A percentile compares a stretch with the other conserved stretches of the same genome.
phyloP scores from a whole-genome alignment of 2,888 invertebrate species.

The Brachyptera risi region DNA sequence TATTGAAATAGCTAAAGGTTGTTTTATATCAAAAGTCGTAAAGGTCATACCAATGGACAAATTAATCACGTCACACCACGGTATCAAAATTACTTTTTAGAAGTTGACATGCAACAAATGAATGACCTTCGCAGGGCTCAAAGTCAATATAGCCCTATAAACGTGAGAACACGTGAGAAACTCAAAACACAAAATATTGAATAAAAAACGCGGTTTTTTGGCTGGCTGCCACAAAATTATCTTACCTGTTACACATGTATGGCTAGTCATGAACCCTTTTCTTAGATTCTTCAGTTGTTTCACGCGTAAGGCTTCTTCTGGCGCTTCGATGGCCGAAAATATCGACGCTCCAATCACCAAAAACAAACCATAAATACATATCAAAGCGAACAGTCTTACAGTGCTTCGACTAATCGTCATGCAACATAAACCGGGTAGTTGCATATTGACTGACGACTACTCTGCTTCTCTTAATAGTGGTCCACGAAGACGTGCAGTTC shows the following conservation, averaged over 20 bases:
- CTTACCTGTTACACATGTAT: slow-evolving; percentile 65
- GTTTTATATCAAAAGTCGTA: too few relatives aligned
- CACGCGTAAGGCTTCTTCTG: slow-evolving; percentile 58
- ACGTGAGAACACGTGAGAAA: too few relatives aligned
- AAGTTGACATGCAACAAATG: too few relatives aligned
- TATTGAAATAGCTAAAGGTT: too few relatives aligned
- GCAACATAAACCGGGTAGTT: slow-evolving; percentile 29
- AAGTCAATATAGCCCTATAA: too few relatives aligned
- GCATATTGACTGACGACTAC: slow-evolving; percentile 10
- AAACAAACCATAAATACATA: slow-evolving; percentile 54
- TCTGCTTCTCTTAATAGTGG: neutral
- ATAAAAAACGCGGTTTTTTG: too few relatives aligned
- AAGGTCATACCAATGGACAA: too few relatives aligned
- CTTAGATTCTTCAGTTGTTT: slow-evolving; percentile 54
- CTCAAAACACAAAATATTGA: too few relatives aligned
- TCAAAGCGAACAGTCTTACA: slow-evolving; percentile 45
- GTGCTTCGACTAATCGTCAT: slow-evolving; percentile 34
- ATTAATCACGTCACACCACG: too few relatives aligned
- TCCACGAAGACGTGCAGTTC: neutral
- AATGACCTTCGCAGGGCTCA: too few relatives aligned
- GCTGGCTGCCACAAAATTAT: slow-evolving; percentile 34
- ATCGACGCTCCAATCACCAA: slow-evolving; percentile 69
- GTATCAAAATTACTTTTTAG: too few relatives aligned
- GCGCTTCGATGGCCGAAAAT: slow-evolving; percentile 75
- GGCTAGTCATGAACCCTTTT: slow-evolving; percentile 55